These are phyloP conservation scores for Metridium senile DNA, from an alignment of 92 coral and sea anemone species.

Conservation along the genomic window DNA sequence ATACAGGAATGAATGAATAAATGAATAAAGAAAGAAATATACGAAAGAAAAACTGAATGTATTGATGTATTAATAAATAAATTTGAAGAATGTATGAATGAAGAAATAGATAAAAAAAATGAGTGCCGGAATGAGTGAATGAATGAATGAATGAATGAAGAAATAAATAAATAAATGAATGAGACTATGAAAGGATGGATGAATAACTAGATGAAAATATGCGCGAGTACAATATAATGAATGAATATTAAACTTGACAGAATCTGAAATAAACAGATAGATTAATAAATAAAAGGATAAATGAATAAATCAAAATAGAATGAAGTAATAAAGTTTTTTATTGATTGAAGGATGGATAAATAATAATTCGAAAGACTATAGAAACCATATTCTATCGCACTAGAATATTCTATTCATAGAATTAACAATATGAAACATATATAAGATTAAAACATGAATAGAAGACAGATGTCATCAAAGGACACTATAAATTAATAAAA, in stretches of 20 bases:
- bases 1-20: background rate
- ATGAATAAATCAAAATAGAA: background rate
- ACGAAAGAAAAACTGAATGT: background rate
- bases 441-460: too few species aligned
- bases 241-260: too few species aligned
- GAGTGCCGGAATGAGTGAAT: slow-evolving; percentile 11
- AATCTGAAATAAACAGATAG: too few species aligned
- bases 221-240: too few species aligned
- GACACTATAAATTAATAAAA: too few species aligned
- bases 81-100: background rate
- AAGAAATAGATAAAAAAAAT: background rate
- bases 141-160: slow-evolving; percentile 3
- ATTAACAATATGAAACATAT: too few species aligned
- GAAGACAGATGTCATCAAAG: too few species aligned
- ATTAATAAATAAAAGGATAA: background rate
- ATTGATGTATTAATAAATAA: background rate
- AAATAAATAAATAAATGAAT: background rate
- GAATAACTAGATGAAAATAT: background rate
- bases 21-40: background rate
- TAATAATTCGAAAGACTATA: background rate
- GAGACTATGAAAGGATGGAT: background rate
- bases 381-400: too few species aligned
- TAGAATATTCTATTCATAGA: too few species aligned
- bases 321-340: background rate
- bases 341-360: background rate